Evolutionary conservation across 2,888 invertebrate genomes (phyloP).

Genomic region (Poecilobothrus nobilitatus): DNA sequence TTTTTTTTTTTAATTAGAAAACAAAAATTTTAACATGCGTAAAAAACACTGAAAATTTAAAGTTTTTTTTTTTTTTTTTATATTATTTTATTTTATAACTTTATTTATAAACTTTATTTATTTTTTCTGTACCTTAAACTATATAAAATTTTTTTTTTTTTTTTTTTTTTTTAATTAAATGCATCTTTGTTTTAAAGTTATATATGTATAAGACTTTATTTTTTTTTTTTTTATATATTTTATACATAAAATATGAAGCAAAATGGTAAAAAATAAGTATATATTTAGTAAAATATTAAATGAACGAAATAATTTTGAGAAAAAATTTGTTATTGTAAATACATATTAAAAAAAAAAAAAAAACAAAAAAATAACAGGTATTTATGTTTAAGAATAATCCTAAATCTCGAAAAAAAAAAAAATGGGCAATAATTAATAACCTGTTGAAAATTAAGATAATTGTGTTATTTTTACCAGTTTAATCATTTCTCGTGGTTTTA

Average conservation of each 20-base stretch:
- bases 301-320: no score
- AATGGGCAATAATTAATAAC: neutral
- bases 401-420: no score
- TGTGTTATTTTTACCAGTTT: no score
- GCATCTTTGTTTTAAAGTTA: neutral
- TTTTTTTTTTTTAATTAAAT: neutral
- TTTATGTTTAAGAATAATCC: no score
- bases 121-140: neutral
- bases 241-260: neutral
- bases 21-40: neutral
- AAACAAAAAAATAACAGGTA: no score
- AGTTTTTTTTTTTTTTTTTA: neutral
- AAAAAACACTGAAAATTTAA: neutral
- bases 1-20: neutral
- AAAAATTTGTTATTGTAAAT: no score
- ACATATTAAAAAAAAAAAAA: no score
- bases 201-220: no score
- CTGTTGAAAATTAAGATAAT: neutral
- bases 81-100: neutral
- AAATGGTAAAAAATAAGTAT: slow-evolving; percentile 10
- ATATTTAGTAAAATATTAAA: neutral
- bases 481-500: no score
- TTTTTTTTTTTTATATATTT: no score
- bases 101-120: slow-evolving; percentile 2
- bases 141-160: neutral